These are phyloP conservation scores for Drosophila vallismaia DNA, from an alignment of 2,888 invertebrate species.

Conservation along the genomic window DNA sequence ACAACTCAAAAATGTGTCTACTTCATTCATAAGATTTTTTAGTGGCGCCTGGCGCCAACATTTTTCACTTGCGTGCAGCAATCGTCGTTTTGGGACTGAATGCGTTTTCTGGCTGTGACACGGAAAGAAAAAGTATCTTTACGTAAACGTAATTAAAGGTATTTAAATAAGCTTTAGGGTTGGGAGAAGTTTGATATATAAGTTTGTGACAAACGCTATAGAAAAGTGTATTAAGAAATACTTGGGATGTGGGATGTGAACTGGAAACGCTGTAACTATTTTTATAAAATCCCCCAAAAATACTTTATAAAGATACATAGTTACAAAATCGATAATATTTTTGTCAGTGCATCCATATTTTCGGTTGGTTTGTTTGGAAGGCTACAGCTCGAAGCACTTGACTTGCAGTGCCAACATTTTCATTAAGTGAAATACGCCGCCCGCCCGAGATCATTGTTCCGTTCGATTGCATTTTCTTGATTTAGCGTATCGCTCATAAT, in stretches of 20 bases:
- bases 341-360: conserved; percentile 22
- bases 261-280: background rate
- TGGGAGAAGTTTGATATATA: background rate
- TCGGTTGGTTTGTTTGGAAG: conserved; percentile 46
- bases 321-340: background rate
- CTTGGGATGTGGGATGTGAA: too few relatives aligned
- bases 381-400: conserved; percentile 81
- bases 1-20: conserved; percentile 67
- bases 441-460: conserved; percentile 36
- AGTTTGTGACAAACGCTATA: background rate
- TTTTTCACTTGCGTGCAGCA: conserved; percentile 75
- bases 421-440: conserved; percentile 78
- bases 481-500: conserved; percentile 82
- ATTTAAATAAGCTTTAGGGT: too few relatives aligned
- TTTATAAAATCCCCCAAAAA: background rate
- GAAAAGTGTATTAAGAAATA: background rate
- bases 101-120: conserved; percentile 25
- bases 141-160: background rate
- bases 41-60: conserved; percentile 81
- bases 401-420: conserved; percentile 82
- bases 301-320: too few relatives aligned
- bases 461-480: conserved; percentile 69
- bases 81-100: conserved; percentile 50
- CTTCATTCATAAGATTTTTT: conserved; percentile 79
- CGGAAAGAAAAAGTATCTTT: background rate